Evolutionary conservation across 92 coral and sea anemone genomes (phyloP), one percentile per base, ranked within the genome.

Genomic region (Muricea muricata): DNA sequence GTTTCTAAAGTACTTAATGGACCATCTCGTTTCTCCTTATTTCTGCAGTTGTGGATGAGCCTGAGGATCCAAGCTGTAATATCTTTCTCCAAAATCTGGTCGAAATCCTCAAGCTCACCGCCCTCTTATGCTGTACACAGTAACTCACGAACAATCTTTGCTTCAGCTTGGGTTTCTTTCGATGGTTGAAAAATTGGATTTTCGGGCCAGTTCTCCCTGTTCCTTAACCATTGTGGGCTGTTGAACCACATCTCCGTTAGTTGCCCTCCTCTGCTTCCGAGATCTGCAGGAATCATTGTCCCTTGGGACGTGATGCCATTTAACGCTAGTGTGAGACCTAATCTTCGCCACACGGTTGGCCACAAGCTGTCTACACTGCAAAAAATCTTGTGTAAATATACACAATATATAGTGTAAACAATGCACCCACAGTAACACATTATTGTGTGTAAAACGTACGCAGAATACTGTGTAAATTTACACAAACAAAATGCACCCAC

Each of bases 181-280:
- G 41, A 13, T 58, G 74, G 42, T 42, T 33, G 54, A 45, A 79
- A 10, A 46, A 8, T 30, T 18, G 47, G 35, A 69, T 75, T 25
- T 40, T 57, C 25, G 50, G 87, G 71, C 78, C 84, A 60, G 3
- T n/a, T 40, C 35, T 80, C 83, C 71, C 33, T 11, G 24, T 85
- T 83, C n/a, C 40, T 31, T 77, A 23, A 74, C 80, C 63, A 81
- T 66, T 23, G 34, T 12, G 31, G 24, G 32, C 92, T 81, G 15
- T 6, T 73, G 80, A 33, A 1, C 83, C 86, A 82, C 7, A 13
- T 75, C 17, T 37, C 65, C 4, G 67, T 55, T 4, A 77, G 17
- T 37, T n/a, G 66, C 1, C 71, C 83, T 1, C 92, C 92, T 57
- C 86, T 20, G 78, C 92, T 89, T 4, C 60, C 92, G n/a, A 84